Conservation (phyloP, 2,888 invertebrate genomes). For the Serripes groenlandicus region DNA sequence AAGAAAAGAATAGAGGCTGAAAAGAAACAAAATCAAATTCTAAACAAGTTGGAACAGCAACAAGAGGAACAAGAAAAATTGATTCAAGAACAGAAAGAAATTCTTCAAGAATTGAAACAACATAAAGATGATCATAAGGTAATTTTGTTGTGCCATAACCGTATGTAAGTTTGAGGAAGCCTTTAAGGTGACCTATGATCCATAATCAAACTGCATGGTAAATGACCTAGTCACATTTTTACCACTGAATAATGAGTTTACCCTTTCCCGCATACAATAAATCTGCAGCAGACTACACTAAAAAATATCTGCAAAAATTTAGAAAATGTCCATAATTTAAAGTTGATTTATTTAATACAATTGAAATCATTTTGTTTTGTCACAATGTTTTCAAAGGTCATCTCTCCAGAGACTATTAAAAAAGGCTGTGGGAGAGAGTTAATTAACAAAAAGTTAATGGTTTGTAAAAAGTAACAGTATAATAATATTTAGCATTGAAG, state of each 20-base stretch:
- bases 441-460: too few relatives aligned
- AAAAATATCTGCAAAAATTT: too few relatives aligned
- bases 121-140: constrained; percentile 79
- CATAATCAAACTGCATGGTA: background rate
- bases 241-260: too few relatives aligned
- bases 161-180: background rate
- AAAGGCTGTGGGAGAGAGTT: too few relatives aligned
- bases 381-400: background rate
- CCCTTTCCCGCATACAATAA: too few relatives aligned
- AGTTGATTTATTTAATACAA: too few relatives aligned
- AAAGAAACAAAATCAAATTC: constrained; percentile 63
- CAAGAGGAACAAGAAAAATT: constrained; percentile 80
- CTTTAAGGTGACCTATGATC: background rate
- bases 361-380: background rate
- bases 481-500: too few relatives aligned
- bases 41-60: constrained; percentile 79
- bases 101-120: constrained; percentile 82
- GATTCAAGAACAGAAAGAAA: constrained; percentile 82
- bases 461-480: too few relatives aligned
- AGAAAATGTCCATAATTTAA: too few relatives aligned
- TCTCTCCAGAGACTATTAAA: too few relatives aligned
- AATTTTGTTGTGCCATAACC: background rate
- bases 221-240: background rate
- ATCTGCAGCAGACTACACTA: too few relatives aligned
- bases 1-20: constrained; percentile 66